These are phyloP conservation scores for Drosophila acutilabella DNA, from an alignment of 2,888 invertebrate genomes.

Conservation along the genomic window DNA sequence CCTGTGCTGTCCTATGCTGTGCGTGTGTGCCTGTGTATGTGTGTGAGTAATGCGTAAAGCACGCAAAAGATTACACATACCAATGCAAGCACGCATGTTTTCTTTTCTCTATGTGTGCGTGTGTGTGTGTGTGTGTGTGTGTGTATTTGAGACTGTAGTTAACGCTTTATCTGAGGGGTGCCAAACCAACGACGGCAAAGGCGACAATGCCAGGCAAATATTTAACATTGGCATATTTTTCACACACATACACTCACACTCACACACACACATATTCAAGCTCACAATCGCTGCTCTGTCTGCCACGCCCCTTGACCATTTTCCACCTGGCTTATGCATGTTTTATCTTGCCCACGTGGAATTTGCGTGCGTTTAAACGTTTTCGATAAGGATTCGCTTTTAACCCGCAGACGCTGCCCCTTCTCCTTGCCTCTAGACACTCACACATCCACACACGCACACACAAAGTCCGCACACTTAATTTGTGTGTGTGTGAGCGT, in stretches of 20 bases:
- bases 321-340: conserved; percentile 74
- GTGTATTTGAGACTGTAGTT: conserved; percentile 69
- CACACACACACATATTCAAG: conserved; percentile 5
- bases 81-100: conserved; percentile 44
- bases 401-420: conserved; percentile 70
- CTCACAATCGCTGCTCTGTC: conserved; percentile 13
- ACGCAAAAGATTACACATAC: conserved; percentile 81
- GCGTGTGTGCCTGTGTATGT: conserved; percentile 11
- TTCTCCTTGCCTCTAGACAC: neutral
- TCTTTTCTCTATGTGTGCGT: conserved; percentile 19
- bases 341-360: conserved; percentile 81
- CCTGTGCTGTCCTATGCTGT: conserved; percentile 63
- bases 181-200: conserved; percentile 60
- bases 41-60: conserved; percentile 78
- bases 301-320: conserved; percentile 53
- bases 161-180: conserved; percentile 77
- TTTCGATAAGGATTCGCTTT: conserved; percentile 81
- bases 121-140: conserved; percentile 16
- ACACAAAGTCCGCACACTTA: neutral
- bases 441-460: conserved; percentile 2
- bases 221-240: conserved; percentile 81
- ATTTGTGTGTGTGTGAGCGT: conserved; percentile 34
- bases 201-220: conserved; percentile 73
- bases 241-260: conserved; percentile 56
- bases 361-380: conserved; percentile 82